A percentile compares a stretch with the other conserved stretches of the same genome.
phyloP scores from a whole-genome alignment of 2,113 vertebrate genomes.

The Dolichotis patagonum region DNA sequence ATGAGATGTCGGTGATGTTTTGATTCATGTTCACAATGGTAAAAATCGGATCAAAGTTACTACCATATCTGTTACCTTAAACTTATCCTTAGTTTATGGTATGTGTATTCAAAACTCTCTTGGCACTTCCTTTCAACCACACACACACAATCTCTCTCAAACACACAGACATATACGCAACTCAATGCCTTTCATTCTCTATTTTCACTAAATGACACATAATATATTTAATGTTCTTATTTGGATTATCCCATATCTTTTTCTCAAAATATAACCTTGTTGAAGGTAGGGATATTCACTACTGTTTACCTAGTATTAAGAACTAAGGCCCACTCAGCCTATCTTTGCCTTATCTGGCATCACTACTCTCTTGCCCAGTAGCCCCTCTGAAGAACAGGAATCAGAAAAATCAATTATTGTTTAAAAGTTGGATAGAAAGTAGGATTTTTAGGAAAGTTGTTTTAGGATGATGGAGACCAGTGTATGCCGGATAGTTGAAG shows the following conservation, averaged over 20 bases:
- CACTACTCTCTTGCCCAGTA: neutral
- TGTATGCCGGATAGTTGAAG: neutral
- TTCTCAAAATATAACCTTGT: constrained; percentile 10
- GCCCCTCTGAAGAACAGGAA: neutral
- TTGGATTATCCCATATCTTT: neutral
- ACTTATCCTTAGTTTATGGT: neutral
- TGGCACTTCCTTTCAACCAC: neutral
- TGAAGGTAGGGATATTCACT: neutral
- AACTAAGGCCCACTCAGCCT: neutral
- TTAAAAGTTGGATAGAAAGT: neutral
- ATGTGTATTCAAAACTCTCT: neutral
- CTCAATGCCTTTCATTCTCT: neutral
- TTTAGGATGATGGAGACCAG: neutral
- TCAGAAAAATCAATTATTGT: neutral
- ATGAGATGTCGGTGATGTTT: neutral
- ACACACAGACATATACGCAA: neutral
- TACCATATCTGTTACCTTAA: neutral
- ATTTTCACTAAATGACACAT: neutral
- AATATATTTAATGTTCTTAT: neutral
- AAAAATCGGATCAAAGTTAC: neutral
- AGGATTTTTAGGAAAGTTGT: neutral
- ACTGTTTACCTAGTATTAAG: neutral
- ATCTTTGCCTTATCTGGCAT: neutral
- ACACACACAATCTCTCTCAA: no score
- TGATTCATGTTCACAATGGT: neutral